phyloP scores from a whole-genome alignment of 2,113 vertebrate species.

The Pelodiscus sinensis region DNA sequence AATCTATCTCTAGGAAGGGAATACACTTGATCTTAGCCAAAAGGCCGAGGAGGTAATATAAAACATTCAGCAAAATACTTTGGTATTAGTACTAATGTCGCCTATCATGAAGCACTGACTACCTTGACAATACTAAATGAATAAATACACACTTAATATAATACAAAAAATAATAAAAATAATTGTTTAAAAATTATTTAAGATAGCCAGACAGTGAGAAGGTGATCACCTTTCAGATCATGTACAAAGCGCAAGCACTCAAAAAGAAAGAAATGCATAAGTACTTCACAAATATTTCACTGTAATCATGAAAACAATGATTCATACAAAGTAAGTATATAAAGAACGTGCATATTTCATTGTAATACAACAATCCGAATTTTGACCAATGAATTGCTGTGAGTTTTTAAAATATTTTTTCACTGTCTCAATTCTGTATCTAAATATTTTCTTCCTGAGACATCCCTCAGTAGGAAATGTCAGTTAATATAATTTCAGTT shows the following conservation, averaged over 20 bases:
- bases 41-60: neutral
- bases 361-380: neutral
- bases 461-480: neutral
- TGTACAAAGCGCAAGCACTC: constrained; percentile 11
- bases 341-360: neutral
- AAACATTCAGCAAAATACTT: constrained; percentile 26
- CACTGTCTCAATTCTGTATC: neutral
- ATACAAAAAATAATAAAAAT: neutral
- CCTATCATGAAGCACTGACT: constrained; percentile 40
- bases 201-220: constrained; percentile 51
- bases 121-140: constrained; percentile 43
- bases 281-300: neutral
- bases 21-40: neutral
- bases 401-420: neutral
- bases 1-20: constrained; percentile 48
- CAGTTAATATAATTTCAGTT: neutral
- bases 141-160: neutral
- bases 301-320: neutral
- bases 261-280: neutral
- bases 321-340: neutral
- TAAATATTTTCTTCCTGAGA: neutral
- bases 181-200: constrained; percentile 45
- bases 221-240: neutral
- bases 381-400: neutral
- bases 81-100: neutral